phyloP scores from a whole-genome alignment of 2,113 vertebrate genomes.

The Ptychochromis oligacanthus region DNA sequence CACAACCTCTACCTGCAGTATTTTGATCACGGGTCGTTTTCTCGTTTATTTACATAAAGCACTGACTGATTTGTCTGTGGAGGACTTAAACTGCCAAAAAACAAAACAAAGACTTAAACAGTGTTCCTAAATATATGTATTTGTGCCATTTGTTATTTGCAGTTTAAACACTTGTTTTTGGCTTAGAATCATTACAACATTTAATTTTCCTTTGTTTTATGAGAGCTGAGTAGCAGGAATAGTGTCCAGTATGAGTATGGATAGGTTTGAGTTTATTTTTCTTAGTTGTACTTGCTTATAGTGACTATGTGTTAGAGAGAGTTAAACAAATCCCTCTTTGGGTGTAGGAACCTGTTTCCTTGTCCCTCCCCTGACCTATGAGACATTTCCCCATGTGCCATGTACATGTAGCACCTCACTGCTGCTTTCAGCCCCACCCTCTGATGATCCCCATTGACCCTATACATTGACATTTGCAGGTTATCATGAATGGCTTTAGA shows the following conservation, averaged over 20 bases:
- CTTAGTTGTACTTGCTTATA: not conserved
- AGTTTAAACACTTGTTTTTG: not conserved
- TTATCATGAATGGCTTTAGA: not conserved
- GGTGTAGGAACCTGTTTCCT: accelerated
- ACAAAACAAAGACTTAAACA: not conserved
- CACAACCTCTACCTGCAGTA: too few relatives aligned
- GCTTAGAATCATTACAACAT: not conserved
- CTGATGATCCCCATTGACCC: not conserved
- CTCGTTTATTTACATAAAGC: too few relatives aligned
- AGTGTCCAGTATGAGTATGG: accelerated
- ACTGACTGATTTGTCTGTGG: too few relatives aligned
- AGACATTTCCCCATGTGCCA: not conserved
- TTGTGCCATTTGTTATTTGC: not conserved
- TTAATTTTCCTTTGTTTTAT: not conserved
- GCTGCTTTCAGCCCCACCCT: not conserved
- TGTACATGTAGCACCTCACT: not conserved
- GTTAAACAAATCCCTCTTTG: not conserved
- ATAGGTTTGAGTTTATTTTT: too few relatives aligned
- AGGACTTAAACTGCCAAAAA: accelerated
- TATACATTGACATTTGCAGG: not conserved
- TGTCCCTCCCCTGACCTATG: not conserved
- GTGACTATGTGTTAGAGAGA: not conserved
- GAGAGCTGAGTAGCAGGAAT: not conserved
- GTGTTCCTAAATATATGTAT: not conserved
- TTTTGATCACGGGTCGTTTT: too few relatives aligned